Evolutionary conservation across 2,113 vertebrate genomes (phyloP), one percentile per base, ranked within the genome.

Genomic region (Podilymbus podiceps): DNA sequence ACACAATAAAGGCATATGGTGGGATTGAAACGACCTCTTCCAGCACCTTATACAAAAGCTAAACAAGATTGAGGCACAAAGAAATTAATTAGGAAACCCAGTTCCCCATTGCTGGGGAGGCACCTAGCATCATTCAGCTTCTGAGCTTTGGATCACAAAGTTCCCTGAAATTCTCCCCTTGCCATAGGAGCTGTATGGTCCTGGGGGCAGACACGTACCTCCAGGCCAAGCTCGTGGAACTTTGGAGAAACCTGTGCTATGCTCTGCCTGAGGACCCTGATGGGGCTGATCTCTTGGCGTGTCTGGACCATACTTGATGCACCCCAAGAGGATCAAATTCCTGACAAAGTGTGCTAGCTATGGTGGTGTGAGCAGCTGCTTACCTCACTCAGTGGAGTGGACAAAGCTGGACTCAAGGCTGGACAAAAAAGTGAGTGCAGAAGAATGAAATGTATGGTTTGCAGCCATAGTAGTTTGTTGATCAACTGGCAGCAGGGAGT

Each of bases 241-340:
- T 76, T 8, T 49, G 40, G 53, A 85, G 62, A 53, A 15, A 67
- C 18, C 22, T 46, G 0, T 56, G 30, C 15, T 66, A 0, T 56
- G 33, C 15, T 66, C 24, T 69, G n/a, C 20, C 38, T 47, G n/a
- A 73, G n/a, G 38, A 22, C 8, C 9, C 47, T 13, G 44, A 64
- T 0, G 0, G 30, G 30, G 12, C 11, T 64, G 49, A 88, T 38
- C 28, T 88, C 2, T 1, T 1, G 3, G 15, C 63, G 31, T 44
- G 25, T 74, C 52, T 74, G 18, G 28, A 42, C 79, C 40, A 49
- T n/a, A 23, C n/a, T 67, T 56, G 80, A 80, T 8, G 23, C 28
- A n/a, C 9, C 42, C 18, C 31, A 71, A 76, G 21, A 67, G 6
- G 22, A 42, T 1, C 0, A 2, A 88, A 35, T 18, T 12, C 44